Evolutionary conservation across 1,140 invertebrate species (phyloP), one percentile per base, ranked within the genome.

Genomic region (Tribolium castaneum): DNA sequence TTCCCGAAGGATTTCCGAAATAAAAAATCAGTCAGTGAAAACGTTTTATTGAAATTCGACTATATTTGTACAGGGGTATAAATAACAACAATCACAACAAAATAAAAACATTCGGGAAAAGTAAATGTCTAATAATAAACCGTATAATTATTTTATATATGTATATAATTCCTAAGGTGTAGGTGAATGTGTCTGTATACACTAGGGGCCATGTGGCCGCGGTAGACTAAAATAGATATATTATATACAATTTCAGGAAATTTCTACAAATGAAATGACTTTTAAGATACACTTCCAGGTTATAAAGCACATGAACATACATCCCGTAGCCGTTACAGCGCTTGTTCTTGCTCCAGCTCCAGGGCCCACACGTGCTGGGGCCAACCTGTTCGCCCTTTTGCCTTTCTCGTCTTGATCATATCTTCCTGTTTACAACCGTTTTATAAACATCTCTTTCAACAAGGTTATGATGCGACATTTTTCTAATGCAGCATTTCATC

Each of bases 301-400:
- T 81, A 56, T 80, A 83, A 81, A 83, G 72, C 56, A 62, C 39
- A 30, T 50, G 52, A 52, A 76, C 77, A 75, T 75, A 81, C 78
- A 76, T 77, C 74, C 78, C 71, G 62, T 77, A 5, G 51, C 3
- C 35, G 54, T 82, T 83, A 86, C 54, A 85, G 80, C 35, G 82
- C 77, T 77, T 90, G 91, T 88, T 94, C 94, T 80, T 93, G 94
- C 83, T 95, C 97, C 80, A 95, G 87, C 86, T 97, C 95, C 14
- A 95, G 88, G 0, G 96, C 96, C 96, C 97, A 98, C 78, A 98
- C 96, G 86, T 97, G 95, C 83, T 98, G 96, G 0, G 97, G 96
- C 97, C 96, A 98, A 16, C 96, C 96, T 6, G 96, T 98, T 78
- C 96, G 89, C 6, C 96, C 95, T 88, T 94, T 96, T 25, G 86